Conservation (phyloP, 2,888 invertebrate species). For the Drosophila peninsularis region DNA sequence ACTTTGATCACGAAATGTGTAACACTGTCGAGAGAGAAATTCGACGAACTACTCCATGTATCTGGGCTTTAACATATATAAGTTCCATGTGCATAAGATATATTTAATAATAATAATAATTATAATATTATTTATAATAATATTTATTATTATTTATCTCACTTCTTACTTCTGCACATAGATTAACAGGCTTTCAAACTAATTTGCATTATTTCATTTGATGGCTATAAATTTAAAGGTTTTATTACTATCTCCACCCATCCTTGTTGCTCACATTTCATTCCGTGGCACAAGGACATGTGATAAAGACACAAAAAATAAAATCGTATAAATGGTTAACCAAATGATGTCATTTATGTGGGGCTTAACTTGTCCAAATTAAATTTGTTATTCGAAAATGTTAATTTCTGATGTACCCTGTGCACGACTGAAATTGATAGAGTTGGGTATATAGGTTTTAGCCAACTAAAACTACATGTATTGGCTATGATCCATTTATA, state of each 20-base stretch:
- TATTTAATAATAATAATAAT: not conserved
- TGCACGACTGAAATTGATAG: not conserved
- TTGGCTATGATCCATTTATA: not conserved
- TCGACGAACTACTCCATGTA: not conserved
- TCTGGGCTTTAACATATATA: no score
- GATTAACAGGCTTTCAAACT: not conserved
- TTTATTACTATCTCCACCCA: not conserved
- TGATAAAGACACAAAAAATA: not conserved
- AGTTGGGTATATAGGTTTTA: not conserved
- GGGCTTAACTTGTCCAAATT: constrained; percentile 55
- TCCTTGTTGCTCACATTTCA: not conserved
- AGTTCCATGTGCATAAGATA: not conserved
- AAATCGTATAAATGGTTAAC: constrained; percentile 15
- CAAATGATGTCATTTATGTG: constrained; percentile 58
- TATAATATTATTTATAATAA: not conserved
- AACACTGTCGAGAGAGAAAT: not conserved
- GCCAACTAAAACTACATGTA: no score
- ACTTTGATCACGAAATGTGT: not conserved
- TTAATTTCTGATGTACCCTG: constrained; percentile 37
- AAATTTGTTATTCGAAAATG: constrained; percentile 67
- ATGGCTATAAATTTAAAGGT: not conserved
- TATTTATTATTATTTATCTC: not conserved
- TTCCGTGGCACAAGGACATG: not conserved
- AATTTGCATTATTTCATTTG: not conserved
- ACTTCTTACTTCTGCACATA: no score